Evolutionary conservation across 2,113 vertebrate genomes (phyloP), one percentile per base, ranked within the genome.

Genomic region (Lophius piscatorius): DNA sequence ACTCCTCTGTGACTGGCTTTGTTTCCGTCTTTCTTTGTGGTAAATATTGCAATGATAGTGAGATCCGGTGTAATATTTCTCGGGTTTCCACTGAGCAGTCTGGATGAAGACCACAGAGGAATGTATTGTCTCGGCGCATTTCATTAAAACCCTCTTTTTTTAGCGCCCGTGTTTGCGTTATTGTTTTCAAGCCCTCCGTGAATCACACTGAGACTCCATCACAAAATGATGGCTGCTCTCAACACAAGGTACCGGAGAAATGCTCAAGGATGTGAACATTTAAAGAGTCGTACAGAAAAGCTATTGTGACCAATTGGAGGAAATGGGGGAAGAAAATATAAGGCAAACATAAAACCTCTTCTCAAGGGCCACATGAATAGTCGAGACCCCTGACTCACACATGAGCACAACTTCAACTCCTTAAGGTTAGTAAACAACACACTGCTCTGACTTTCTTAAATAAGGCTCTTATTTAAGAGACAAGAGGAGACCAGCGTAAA

Each of bases 261-360:
- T 84, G 69, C 85, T 88, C 77, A 82, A 83, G 84, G 87, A 84
- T 81, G 86, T 88, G 80, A 85, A 86, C 74, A 82, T 78, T 80
- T 88, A 81, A 86, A 87, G 80, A 83, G 77, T 71, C 71, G 79
- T 64, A 69, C 77, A 87, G 75, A 89, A 89, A 87, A 78, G 81
- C 81, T 66, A 85, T 82, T 87, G 88, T 88, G 81, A 35, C 70
- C 76, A 88, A 78, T 83, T 36, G 20, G 66, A 81, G 71, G 62
- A 80, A 80, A 81, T 74, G 45, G 70, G 47, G 49, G n/a, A 16
- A 12, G 29, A 56, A 65, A 80, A 69, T 52, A 73, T 81, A 87
- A 71, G 73, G 63, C 68, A 78, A 20, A 26, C 56, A 77, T 76
- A 83, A 83, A 81, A 83, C 73, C 73, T 68, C 68, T 74, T 77